Conservation (phyloP, 2,113 vertebrate genomes). For the Acrocephalus arundinaceus region DNA sequence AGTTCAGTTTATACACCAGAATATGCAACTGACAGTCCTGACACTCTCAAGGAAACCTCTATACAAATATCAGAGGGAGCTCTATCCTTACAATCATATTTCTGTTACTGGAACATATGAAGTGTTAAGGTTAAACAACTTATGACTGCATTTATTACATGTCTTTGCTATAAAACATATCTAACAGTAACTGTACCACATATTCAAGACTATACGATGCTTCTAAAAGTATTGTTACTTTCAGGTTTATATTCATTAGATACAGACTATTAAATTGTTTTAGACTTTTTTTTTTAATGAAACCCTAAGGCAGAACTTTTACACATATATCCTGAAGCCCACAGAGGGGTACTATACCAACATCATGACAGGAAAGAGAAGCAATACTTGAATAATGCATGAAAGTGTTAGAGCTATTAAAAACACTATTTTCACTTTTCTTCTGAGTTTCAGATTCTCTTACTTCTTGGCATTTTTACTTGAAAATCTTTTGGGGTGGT, state of each 20-base stretch:
- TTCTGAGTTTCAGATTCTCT: background rate
- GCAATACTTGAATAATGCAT: background rate
- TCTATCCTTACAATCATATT: background rate
- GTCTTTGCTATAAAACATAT: background rate
- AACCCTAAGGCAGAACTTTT: background rate
- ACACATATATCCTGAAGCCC: background rate
- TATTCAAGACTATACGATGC: background rate
- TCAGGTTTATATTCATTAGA: background rate
- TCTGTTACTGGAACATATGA: background rate
- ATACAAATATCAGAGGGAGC: background rate
- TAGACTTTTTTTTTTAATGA: background rate
- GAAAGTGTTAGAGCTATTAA: background rate
- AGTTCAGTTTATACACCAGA: background rate
- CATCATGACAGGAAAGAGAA: background rate
- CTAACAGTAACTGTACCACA: background rate
- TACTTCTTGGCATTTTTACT: background rate
- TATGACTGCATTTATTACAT: background rate
- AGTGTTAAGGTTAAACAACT: background rate
- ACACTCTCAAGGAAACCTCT: background rate
- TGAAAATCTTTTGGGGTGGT: background rate
- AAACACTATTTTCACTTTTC: fast-evolving
- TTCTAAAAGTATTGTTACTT: background rate
- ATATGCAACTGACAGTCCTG: background rate
- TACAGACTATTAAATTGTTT: background rate
- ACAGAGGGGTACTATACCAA: background rate